Evolutionary conservation across 2,888 invertebrate genomes (phyloP).

Genomic region (Spatulosminthurus flaviceps): DNA sequence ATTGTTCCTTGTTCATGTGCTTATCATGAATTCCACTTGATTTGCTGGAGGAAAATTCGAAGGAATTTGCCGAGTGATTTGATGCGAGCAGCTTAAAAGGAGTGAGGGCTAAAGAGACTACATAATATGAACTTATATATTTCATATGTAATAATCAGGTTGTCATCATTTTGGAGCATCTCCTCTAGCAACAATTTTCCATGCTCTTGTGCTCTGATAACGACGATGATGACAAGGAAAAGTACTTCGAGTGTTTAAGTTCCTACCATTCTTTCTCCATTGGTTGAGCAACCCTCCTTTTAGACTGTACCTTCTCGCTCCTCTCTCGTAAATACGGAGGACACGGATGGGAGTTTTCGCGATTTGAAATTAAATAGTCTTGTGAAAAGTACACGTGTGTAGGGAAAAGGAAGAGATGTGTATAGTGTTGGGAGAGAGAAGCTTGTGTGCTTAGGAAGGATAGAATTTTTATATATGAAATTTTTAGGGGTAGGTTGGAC

Average conservation of each 20-base stretch:
- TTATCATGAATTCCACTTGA: conserved; percentile 12
- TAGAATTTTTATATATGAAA: too few relatives aligned
- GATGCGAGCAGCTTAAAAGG: too few relatives aligned
- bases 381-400: not conserved
- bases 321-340: not conserved
- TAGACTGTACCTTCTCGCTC: not conserved
- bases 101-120: not conserved
- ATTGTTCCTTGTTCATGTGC: too few relatives aligned
- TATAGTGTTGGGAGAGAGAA: not conserved
- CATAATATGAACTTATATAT: not conserved
- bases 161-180: conserved; percentile 22
- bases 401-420: not conserved
- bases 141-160: conserved; percentile 33
- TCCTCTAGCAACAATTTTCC: conserved; percentile 34
- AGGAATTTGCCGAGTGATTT: not conserved
- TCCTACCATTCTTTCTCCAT: conserved; percentile 2
- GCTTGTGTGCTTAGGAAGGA: too few relatives aligned
- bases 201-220: conserved; percentile 22
- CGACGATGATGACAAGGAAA: conserved; percentile 5
- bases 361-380: not conserved
- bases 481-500: too few relatives aligned
- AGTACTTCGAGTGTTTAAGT: not conserved
- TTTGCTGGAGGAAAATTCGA: not conserved
- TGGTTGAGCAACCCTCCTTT: conserved; percentile 5
- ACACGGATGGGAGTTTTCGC: not conserved